Percentiles rank a stretch among this genome's conserved stretches.
These are phyloP conservation scores for Urocyon cinereoargenteus DNA, from an alignment of 2,797 vertebrate species.

Conservation along the genomic window DNA sequence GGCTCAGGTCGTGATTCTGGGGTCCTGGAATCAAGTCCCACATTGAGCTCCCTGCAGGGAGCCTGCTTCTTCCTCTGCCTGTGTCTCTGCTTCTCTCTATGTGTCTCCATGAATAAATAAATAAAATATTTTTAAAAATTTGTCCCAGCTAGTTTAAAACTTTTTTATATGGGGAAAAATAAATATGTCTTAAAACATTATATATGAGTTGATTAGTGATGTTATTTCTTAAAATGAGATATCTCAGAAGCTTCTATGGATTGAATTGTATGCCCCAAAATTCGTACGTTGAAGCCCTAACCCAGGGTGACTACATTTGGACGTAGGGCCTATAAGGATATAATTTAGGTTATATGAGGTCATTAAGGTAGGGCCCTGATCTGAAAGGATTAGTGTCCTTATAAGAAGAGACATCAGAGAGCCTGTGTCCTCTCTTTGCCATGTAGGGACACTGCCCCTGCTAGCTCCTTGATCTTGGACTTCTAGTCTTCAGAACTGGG, in stretches of 20 bases:
- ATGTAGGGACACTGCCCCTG: neutral
- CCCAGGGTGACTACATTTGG: neutral
- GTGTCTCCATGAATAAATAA: too few relatives aligned
- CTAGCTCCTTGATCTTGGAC: neutral
- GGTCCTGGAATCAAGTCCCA: too few relatives aligned
- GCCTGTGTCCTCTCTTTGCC: neutral
- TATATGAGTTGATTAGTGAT: neutral
- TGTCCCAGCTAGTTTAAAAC: conserved; percentile 28
- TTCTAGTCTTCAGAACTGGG: neutral
- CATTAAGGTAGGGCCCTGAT: neutral
- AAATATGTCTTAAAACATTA: neutral
- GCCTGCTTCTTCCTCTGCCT: too few relatives aligned
- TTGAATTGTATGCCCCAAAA: neutral
- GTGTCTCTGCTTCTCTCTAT: too few relatives aligned
- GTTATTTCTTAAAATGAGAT: neutral
- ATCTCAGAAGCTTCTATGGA: neutral
- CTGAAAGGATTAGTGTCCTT: neutral
- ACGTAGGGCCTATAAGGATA: neutral
- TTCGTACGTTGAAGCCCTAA: neutral
- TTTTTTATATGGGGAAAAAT: conserved; percentile 12
- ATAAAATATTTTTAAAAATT: neutral
- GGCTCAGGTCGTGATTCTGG: too few relatives aligned
- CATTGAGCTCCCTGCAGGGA: too few relatives aligned
- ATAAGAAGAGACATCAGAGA: neutral
- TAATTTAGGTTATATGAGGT: neutral